phyloP scores from a whole-genome alignment of 2,113 vertebrate species.

The Scartelaos histophorus region DNA sequence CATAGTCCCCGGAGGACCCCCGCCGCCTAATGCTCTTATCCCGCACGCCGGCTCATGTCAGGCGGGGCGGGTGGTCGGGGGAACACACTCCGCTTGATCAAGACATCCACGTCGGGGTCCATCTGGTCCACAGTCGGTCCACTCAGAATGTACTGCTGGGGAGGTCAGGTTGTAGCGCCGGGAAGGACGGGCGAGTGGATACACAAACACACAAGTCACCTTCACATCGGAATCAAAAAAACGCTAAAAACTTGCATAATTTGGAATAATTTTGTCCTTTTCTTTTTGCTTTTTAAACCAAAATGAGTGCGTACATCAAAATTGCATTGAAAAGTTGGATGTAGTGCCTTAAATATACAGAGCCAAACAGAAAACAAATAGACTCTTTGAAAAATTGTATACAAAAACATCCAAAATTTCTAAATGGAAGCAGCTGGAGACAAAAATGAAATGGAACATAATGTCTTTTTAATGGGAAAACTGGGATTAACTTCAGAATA shows the following conservation, averaged over 20 bases:
- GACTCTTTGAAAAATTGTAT: too few species aligned
- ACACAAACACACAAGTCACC: conserved; percentile 35
- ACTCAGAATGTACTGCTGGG: neutral
- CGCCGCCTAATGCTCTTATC: conserved; percentile 71
- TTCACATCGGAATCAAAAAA: neutral
- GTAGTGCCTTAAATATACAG: too few species aligned
- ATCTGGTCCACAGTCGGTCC: conserved; percentile 62
- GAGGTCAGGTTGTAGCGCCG: conserved; percentile 55
- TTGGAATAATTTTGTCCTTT: too few species aligned
- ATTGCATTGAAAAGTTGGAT: too few species aligned
- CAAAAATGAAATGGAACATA: too few species aligned
- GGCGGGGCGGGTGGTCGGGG: conserved; percentile 72
- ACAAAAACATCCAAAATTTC: too few species aligned
- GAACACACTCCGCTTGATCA: conserved; percentile 70
- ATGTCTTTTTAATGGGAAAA: too few species aligned
- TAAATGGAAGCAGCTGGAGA: too few species aligned
- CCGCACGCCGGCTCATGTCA: conserved; percentile 68
- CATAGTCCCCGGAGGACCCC: conserved; percentile 62
- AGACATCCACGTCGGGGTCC: conserved; percentile 67
- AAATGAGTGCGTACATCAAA: too few species aligned
- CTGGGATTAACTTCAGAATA: too few species aligned
- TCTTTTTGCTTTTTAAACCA: too few species aligned
- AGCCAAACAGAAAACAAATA: too few species aligned
- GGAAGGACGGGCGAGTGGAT: conserved; percentile 19
- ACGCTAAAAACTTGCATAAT: neutral